Evolutionary conservation across 1,140 invertebrate species (phyloP).

Genomic region (Asbolus verrucosus): DNA sequence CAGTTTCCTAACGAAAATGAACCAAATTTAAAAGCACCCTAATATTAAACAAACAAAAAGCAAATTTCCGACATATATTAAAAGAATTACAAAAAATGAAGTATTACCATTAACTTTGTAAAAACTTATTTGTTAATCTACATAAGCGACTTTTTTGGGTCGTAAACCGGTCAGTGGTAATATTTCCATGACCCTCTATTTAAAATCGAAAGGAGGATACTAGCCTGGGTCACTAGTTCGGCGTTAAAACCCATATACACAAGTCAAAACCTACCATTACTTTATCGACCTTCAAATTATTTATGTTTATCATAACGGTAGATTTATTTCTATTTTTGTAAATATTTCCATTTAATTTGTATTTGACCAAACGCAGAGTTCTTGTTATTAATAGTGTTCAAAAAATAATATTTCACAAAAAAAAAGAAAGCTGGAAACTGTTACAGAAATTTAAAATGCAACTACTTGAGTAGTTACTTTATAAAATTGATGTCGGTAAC

Average conservation of each 20-base stretch:
- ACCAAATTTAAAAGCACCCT: no score
- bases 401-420: background rate
- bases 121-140: no score
- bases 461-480: conserved; percentile 10
- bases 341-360: conserved; percentile 4
- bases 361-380: background rate
- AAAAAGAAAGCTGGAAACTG: conserved; percentile 15
- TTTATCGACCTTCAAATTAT: conserved; percentile 11
- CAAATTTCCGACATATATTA: no score
- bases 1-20: background rate
- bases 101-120: no score
- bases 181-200: conserved; percentile 10
- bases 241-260: no score
- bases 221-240: conserved; percentile 25
- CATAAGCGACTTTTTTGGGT: background rate
- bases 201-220: conserved; percentile 28
- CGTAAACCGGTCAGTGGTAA: conserved; percentile 6
- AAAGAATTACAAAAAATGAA: no score
- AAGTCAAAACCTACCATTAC: conserved; percentile 22
- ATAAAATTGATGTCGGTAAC: conserved; percentile 3
- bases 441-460: background rate
- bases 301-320: conserved; percentile 10
- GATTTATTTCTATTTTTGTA: background rate
- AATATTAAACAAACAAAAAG: no score
- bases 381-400: background rate